phyloP scores from a whole-genome alignment of 2,113 vertebrate genomes.

The Psammodynastes pulverulentus region DNA sequence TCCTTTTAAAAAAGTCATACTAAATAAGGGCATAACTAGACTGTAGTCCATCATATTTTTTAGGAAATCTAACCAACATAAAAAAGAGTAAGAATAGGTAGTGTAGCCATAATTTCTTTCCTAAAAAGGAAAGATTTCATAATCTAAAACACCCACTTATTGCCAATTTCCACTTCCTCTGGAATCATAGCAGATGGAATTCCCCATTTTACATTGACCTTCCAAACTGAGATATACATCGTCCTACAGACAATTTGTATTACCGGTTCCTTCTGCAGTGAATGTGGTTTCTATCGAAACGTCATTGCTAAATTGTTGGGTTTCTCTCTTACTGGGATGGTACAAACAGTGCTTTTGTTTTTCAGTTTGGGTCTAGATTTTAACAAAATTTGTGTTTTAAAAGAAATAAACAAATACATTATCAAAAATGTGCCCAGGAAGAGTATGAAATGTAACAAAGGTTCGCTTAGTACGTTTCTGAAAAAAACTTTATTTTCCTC shows the following conservation, averaged over 20 bases:
- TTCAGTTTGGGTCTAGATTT: neutral
- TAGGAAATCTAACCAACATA: neutral
- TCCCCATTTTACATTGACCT: neutral
- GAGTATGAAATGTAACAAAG: neutral
- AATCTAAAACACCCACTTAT: neutral
- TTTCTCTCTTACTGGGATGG: neutral
- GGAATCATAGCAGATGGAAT: slow-evolving; percentile 14
- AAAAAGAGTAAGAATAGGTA: neutral
- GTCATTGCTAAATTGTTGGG: neutral
- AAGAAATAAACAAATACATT: neutral
- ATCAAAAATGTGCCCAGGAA: neutral
- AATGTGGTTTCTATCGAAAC: neutral
- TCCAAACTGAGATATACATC: neutral
- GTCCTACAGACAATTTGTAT: neutral
- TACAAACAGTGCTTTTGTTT: neutral
- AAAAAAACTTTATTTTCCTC: neutral
- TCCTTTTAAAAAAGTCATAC: neutral
- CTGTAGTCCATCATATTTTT: slow-evolving; percentile 7
- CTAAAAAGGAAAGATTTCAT: slow-evolving; percentile 27
- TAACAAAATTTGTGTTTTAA: neutral
- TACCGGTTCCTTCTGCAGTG: neutral
- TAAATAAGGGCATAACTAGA: neutral
- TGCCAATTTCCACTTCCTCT: slow-evolving; percentile 20
- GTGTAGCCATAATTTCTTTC: neutral
- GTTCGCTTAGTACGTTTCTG: neutral